A percentile compares a stretch with the other conserved stretches of the same genome.
phyloP scores from a whole-genome alignment of 2,797 vertebrate genomes.

The Sparus aurata region DNA sequence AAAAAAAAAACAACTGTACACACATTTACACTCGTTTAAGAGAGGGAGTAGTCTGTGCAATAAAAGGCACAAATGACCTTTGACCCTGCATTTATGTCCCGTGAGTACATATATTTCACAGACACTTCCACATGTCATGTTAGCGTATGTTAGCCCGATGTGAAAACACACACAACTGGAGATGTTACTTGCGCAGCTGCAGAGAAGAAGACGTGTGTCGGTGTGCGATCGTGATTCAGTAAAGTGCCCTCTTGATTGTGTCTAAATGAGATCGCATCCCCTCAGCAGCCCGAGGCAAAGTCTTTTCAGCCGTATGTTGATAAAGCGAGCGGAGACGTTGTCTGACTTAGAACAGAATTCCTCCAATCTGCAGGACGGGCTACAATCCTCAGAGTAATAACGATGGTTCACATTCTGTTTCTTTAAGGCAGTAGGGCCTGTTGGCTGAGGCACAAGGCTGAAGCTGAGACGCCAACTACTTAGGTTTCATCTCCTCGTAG shows the following conservation, averaged over 20 bases:
- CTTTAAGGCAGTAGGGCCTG: constrained; percentile 60
- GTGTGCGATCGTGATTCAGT: constrained; percentile 43
- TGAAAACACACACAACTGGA: constrained; percentile 29
- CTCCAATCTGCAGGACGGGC: constrained; percentile 52
- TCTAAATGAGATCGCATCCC: constrained; percentile 49
- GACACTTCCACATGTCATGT: constrained; percentile 41
- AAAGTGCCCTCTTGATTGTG: constrained; percentile 56
- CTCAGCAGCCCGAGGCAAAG: constrained; percentile 60
- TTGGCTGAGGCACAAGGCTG: constrained; percentile 61
- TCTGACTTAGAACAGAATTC: constrained; percentile 45
- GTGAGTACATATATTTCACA: constrained; percentile 56
- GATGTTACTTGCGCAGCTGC: constrained; percentile 46
- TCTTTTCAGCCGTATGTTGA: constrained; percentile 56
- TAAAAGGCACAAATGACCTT: constrained; percentile 86
- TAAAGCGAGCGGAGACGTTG: constrained; percentile 31
- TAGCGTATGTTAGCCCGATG: constrained; percentile 33
- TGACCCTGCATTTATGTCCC: constrained; percentile 78
- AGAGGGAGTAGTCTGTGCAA: constrained; percentile 81
- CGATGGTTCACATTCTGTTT: constrained; percentile 54
- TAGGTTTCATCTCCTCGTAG: not conserved
- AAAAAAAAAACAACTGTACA: constrained; percentile 73
- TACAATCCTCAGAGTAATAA: constrained; percentile 37
- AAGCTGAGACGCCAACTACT: constrained; percentile 38
- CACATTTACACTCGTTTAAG: constrained; percentile 79
- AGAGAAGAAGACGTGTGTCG: constrained; percentile 36